Evolutionary conservation across 2,888 invertebrate genomes (phyloP).

Genomic region (Hydriomena furcata): DNA sequence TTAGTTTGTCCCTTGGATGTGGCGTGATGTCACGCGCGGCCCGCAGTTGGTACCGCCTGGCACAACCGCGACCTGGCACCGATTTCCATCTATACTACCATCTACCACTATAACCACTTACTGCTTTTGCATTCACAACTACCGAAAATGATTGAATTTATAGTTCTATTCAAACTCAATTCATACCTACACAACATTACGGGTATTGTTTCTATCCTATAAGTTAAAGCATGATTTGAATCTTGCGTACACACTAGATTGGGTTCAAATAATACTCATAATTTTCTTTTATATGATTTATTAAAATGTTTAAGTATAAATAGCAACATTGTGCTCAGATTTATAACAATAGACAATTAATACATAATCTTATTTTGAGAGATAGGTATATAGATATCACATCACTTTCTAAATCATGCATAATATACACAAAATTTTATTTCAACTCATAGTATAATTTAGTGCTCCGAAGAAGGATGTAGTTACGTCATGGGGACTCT

Average conservation of each 20-base stretch:
- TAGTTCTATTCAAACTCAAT: too few relatives aligned
- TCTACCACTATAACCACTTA: not conserved
- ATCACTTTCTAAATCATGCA: not conserved
- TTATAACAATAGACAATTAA: not conserved
- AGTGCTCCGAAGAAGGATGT: too few relatives aligned
- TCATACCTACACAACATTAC: too few relatives aligned
- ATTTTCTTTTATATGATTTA: not conserved
- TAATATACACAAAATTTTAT: not conserved
- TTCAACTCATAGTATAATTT: too few relatives aligned
- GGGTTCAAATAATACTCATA: not conserved
- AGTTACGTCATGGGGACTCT: too few relatives aligned
- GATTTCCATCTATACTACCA: not conserved
- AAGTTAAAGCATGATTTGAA: too few relatives aligned
- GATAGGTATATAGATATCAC: constrained; percentile 7
- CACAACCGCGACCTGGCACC: constrained; percentile 39
- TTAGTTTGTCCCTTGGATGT: constrained; percentile 61
- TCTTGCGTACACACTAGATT: not conserved
- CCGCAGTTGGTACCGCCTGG: constrained; percentile 49
- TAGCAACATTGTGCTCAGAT: not conserved
- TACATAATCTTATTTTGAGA: not conserved
- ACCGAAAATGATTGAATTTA: too few relatives aligned
- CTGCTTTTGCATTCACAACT: not conserved
- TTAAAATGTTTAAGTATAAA: not conserved
- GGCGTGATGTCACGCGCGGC: constrained; percentile 64
- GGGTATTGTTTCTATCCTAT: too few relatives aligned